Base-by-base conservation (phyloP, 2,113 vertebrate genomes). In the Prionailurus viverrinus region DNA sequence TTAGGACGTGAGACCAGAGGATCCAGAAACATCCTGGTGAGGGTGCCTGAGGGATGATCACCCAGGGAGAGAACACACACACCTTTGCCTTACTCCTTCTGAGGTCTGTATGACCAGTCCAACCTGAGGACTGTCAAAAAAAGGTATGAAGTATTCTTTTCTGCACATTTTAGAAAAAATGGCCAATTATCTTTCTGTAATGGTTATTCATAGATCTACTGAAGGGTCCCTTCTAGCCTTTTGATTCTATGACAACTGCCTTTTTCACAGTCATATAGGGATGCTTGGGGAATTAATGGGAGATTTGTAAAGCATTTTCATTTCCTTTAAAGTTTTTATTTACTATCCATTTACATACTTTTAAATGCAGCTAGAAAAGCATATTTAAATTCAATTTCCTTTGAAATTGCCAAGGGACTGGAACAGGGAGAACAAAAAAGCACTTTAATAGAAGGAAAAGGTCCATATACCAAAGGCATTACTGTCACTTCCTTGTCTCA, bases 281-380 rank as follows among this genome's bases (percentile, higher is more conserved):
- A 94, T 95, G 76, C 84, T 96, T 91, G 45, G 90, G 71, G 76
- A 97, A 98, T 97, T 98, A 97, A 97, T 97, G 95, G 90, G 71
- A 95, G 98, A 97, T 97, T 98, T 97, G 96, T 97, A 97, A 96
- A 95, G 88, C 90, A 97, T 91, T 97, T 98, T 97, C 87, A 96
- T 95, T 98, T 97, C 92, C 96, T 98, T 97, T 96, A 92, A 97
- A 97, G 83, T 97, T 98, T 97, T 96, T 97, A 98, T 97, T 98
- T 97, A 97, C 92, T 97, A 98, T 73, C 73, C 80, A 98, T 97
- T 98, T 97, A 95, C 94, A 97, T 98, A 98, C 82, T 97, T 97
- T 98, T 97, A 97, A 97, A 98, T 97, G 96, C 84, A 92, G 95
- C 92, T 94, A 97, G 97, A 96, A 98, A 96, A 92, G 71, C 96